Evolutionary conservation across 2,797 vertebrate species (phyloP), one percentile per base, ranked within the genome.

Genomic region (Gadopsis marmoratus): DNA sequence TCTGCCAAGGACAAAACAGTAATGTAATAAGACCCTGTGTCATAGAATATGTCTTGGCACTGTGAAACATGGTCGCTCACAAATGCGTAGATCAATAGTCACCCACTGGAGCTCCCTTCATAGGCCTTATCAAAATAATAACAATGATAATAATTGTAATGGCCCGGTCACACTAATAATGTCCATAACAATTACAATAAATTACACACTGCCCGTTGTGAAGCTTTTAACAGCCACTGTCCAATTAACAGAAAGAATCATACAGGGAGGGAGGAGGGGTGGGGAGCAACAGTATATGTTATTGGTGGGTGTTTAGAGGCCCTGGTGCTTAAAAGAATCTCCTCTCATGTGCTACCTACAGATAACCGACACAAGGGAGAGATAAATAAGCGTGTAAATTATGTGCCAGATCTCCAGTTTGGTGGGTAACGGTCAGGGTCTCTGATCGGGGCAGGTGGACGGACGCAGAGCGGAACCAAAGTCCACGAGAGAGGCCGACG

Each of bases 181-280:
- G 72, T 56, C 78, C 63, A 71, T 72, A 81, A 83, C 69, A 83
- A 81, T 84, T 83, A 82, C 55, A 58, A 85, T 84, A 58, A 91
- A 84, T 88, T 61, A 84, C 71, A 81, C 9, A 19, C 53, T 39
- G 83, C 73, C 61, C 58, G 29, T n/a, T 39, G 67, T 39, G 48
- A 66, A 68, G 73, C 73, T 56, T 62, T 53, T 37, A 74, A 83
- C 37, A 9, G 73, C 60, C 77, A 71, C 60, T 86, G 82, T 83
- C 84, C 67, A 81, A 88, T 89, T 67, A 83, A 72, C 48, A 35
- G 72, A 83, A 86, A 81, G 58, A 88, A 86, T 91, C 77, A 51
- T 13, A 50, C 37, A 58, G 79, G 7, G 45, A 47, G 41, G 71
- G 56, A 55, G 66, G 14, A 21, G 35, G 33, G 13, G 66, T 13